Evolutionary conservation across 2,797 vertebrate genomes (phyloP).

Genomic region (Cossypha dichroa): DNA sequence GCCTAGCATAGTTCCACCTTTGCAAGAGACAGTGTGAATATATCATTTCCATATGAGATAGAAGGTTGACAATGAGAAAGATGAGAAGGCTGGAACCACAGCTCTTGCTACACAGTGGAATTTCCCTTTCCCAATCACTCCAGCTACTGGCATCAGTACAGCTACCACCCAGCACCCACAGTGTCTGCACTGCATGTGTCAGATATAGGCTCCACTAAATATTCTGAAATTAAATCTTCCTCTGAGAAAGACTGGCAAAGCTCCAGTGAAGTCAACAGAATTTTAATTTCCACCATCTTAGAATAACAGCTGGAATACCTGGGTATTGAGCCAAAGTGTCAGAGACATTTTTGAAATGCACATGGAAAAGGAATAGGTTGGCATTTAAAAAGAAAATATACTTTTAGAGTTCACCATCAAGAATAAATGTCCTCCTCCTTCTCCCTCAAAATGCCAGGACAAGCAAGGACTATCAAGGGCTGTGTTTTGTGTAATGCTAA

Average conservation of each 20-base stretch:
- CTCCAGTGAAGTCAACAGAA: slow-evolving; percentile 57
- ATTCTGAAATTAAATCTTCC: slow-evolving; percentile 54
- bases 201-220: background rate
- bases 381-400: slow-evolving; percentile 62
- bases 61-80: background rate
- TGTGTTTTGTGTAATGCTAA: slow-evolving; percentile 48
- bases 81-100: background rate
- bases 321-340: slow-evolving; percentile 52
- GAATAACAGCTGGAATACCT: slow-evolving; percentile 64
- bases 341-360: slow-evolving; percentile 57
- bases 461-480: slow-evolving; percentile 4
- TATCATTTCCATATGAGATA: background rate
- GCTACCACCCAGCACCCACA: background rate
- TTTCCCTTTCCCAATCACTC: background rate
- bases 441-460: background rate
- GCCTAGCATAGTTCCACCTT: background rate
- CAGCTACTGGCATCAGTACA: background rate
- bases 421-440: background rate
- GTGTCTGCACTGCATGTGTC: background rate
- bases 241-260: slow-evolving; percentile 49
- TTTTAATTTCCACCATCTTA: slow-evolving; percentile 67
- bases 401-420: slow-evolving; percentile 33
- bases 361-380: slow-evolving; percentile 37
- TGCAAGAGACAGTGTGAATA: background rate
- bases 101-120: background rate